Evolutionary conservation across 2,113 vertebrate genomes (phyloP).

Genomic region (Tupaia chinensis): DNA sequence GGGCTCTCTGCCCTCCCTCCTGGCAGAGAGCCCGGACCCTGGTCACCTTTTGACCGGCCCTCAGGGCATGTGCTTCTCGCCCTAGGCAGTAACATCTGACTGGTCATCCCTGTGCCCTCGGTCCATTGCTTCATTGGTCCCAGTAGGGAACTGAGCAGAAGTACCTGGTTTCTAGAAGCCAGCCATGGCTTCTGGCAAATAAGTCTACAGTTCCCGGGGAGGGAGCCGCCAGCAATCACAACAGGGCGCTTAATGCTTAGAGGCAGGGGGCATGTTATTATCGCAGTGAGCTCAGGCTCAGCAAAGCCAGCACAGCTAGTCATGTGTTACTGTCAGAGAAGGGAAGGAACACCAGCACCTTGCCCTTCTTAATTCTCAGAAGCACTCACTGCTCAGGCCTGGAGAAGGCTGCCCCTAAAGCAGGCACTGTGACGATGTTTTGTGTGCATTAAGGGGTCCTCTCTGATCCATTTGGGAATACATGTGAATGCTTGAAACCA

Average conservation of each 20-base stretch:
- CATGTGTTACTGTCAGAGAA: fast-evolving
- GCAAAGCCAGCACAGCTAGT: not conserved
- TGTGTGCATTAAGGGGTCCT: too few species aligned
- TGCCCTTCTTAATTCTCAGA: fast-evolving
- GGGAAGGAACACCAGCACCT: fast-evolving
- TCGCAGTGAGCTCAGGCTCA: not conserved
- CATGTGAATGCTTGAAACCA: too few species aligned
- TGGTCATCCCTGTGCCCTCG: not conserved
- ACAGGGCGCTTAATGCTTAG: fast-evolving
- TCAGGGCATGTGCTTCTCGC: not conserved
- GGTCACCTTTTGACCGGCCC: not conserved
- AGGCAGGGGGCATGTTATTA: fast-evolving
- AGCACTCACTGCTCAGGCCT: fast-evolving
- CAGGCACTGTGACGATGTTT: not conserved
- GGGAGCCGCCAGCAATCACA: fast-evolving
- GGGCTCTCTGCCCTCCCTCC: not conserved
- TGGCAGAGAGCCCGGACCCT: not conserved
- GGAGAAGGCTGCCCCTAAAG: not conserved
- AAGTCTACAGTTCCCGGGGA: fast-evolving
- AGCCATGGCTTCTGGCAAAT: not conserved
- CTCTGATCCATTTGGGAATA: too few species aligned
- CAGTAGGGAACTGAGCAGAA: slow-evolving; percentile 44
- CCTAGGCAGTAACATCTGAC: slow-evolving; percentile 17
- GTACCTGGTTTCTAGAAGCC: not conserved
- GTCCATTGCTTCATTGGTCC: slow-evolving; percentile 49